Evolutionary conservation across 2,888 invertebrate genomes (phyloP), one percentile per base, ranked within the genome.

Genomic region (Agrochola lota): DNA sequence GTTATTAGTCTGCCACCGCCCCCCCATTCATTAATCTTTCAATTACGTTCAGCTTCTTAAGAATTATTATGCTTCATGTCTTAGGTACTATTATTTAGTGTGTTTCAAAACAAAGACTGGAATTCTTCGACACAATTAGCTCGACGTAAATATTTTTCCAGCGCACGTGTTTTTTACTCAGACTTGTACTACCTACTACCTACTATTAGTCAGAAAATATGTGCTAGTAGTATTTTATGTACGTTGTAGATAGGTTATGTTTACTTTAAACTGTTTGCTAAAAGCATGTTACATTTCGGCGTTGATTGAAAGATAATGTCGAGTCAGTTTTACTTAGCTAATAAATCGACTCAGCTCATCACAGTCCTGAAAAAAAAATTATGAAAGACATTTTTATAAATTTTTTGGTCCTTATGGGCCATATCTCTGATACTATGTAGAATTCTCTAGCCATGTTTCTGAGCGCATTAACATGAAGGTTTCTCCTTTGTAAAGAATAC

Each of bases 91-190:
- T 12, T 73, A 73, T 49, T 60, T 76, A 30, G 43, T 12, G 35
- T 46, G 26, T 49, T 20, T 26, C n/a, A 46, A 55, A 77, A 78
- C 30, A 55, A 79, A 60, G 40, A 15, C n/a, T 20, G 46, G 3
- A 15, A 23, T 57, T 66, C n/a, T 68, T n/a, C 40, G 17, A 11
- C 3, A 60, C 40, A 26, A 30, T 43, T n/a, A 40, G 17, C 20
- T 46, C 4, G 9, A 40, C 17, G 57, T 73, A 64, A 73, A 78
- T 78, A 81, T 74, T 81, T 81, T 81, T 59, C 43, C 49, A 59
- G 11, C 8, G 64, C 81, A 74, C 59, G 74, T 81, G 57, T 59
- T 59, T 35, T 52, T 1, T n/a, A 72, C 57, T 49, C 46, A 70
- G 30, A 30, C 49, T 43, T 9, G 7, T 74, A 63, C 6, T 72